Evolutionary conservation across 1,140 invertebrate species (phyloP), one percentile per base, ranked within the genome.

Genomic region (Trichogramma pretiosum): DNA sequence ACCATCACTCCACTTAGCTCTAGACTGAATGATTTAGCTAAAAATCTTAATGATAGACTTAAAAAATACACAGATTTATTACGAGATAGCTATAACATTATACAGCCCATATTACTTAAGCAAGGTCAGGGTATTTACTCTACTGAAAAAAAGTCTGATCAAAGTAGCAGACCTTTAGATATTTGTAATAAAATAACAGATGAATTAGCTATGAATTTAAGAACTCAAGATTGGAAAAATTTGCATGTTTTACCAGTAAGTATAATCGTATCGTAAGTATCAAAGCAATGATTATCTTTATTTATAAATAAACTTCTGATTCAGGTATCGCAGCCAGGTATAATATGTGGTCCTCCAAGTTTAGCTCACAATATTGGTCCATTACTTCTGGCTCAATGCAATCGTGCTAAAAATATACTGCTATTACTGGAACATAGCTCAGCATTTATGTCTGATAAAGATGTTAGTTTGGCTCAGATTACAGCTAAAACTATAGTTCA

Each of bases 401-500:
- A 59, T 39, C 55, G 55, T 19, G 52, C 60, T 2, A 71, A 70
- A 53, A 71, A 70, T 44, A 61, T 72, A 2, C 58, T 72, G 36
- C 23, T 72, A 4, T 43, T 72, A 3, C 50, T 72, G 40, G 68
- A 72, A 17, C 64, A 72, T 38, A 61, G 57, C 11, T 52, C 48
- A 11, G 62, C 58, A 13, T 52, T 52, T 10, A 70, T 72, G 67
- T 65, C 65, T 0, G 68, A 72, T 43, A 56, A 63, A 18, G 70
- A 71, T 37, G 50, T 70, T 32, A 53, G 61, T 4, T 47, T 70
- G 1, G 64, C 61, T 32, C 68, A 69, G 51, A 64, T 67, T 48
- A 64, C 65, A 40, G 65, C 67, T 16, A 71, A 66, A 58, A 66
- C 64, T 16, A 62, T 72, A 10, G 52, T 72, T 9, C 65, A 72